These are phyloP conservation scores for Tachycineta bicolor DNA, from an alignment of 2,113 vertebrate species.

Conservation along the genomic window DNA sequence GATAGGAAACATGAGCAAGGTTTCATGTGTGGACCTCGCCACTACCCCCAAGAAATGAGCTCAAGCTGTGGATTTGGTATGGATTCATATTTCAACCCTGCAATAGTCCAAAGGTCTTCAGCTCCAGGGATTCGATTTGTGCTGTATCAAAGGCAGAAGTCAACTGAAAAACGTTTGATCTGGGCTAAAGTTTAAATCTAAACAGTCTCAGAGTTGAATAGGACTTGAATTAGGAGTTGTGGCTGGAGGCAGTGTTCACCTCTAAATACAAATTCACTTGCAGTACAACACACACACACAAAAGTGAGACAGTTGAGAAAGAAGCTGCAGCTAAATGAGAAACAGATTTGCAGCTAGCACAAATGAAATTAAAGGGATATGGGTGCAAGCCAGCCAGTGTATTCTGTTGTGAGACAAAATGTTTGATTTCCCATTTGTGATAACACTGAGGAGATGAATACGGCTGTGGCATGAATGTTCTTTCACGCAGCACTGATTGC, in stretches of 20 bases:
- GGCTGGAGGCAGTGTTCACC: neutral
- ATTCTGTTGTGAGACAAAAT: constrained; percentile 37
- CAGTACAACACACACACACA: neutral
- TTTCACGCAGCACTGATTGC: neutral
- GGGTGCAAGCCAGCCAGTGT: neutral
- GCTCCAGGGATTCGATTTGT: neutral
- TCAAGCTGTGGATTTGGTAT: constrained; percentile 10
- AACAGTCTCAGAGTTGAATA: neutral
- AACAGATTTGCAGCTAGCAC: constrained; percentile 27
- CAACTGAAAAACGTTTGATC: neutral
- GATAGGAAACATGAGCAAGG: neutral
- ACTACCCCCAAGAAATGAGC: neutral
- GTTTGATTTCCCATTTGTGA: constrained; percentile 43
- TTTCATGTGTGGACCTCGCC: neutral
- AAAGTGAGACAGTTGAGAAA: neutral
- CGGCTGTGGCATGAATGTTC: neutral
- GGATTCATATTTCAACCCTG: neutral
- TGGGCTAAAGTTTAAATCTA: neutral
- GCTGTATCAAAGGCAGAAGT: neutral
- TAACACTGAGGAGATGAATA: neutral
- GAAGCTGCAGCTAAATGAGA: constrained; percentile 30
- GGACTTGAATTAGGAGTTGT: neutral
- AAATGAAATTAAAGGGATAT: neutral
- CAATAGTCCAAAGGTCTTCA: neutral
- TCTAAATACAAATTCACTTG: neutral